These are phyloP conservation scores for Epizoanthus rinbou DNA, from an alignment of 92 coral and sea anemone species.

Conservation along the genomic window DNA sequence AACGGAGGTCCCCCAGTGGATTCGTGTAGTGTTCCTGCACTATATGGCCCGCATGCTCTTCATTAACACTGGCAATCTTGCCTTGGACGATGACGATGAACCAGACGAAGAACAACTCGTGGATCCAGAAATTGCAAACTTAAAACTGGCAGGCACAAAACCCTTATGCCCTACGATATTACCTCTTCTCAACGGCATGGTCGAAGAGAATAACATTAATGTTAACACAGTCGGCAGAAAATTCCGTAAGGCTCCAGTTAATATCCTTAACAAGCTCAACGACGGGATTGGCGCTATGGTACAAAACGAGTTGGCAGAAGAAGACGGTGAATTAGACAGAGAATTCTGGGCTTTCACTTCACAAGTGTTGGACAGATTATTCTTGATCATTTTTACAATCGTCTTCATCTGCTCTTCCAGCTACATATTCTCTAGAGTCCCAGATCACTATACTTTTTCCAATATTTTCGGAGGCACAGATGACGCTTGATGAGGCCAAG, in stretches of 20 bases:
- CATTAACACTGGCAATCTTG: conserved; percentile 70
- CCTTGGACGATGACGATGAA: conserved; percentile 28
- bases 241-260: conserved; percentile 29
- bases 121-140: conserved; percentile 33
- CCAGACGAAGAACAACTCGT: conserved; percentile 26
- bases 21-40: conserved; percentile 77
- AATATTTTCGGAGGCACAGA: conserved; percentile 17
- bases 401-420: conserved; percentile 73
- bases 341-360: conserved; percentile 88
- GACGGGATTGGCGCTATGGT: conserved; percentile 76
- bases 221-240: conserved; percentile 43
- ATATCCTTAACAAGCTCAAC: conserved; percentile 39
- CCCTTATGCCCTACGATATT: conserved; percentile 43
- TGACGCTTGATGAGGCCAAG: background rate
- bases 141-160: conserved; percentile 57
- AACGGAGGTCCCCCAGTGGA: conserved; percentile 80
- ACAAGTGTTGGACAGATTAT: conserved; percentile 74
- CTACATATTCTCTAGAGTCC: conserved; percentile 75
- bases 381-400: conserved; percentile 61
- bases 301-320: conserved; percentile 25
- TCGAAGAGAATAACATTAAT: conserved; percentile 8
- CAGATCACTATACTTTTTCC: conserved; percentile 71
- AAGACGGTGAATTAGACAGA: conserved; percentile 51
- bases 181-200: conserved; percentile 33
- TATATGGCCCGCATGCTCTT: conserved; percentile 81